Percentiles rank a stretch among this genome's conserved stretches.
phyloP scores from a whole-genome alignment of 2,113 vertebrate species.

The Plotosus lineatus region DNA sequence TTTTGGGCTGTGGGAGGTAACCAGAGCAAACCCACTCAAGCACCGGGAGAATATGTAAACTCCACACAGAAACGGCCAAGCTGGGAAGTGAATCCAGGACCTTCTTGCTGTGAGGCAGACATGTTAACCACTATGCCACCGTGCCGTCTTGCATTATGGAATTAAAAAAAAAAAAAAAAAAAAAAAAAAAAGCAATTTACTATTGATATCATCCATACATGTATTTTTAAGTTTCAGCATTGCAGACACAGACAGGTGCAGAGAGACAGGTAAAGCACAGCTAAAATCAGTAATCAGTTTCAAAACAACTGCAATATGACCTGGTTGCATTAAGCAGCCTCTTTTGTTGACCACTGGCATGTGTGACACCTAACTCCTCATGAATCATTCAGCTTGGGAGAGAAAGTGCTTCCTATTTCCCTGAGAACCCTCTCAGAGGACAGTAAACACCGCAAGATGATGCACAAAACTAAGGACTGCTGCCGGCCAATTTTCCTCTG shows the following conservation, averaged over 20 bases:
- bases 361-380: slow-evolving; percentile 67
- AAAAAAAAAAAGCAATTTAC: background rate
- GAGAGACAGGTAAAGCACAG: slow-evolving; percentile 45
- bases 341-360: slow-evolving; percentile 39
- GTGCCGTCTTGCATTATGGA: too few relatives aligned
- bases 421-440: background rate
- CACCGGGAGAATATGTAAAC: too few relatives aligned
- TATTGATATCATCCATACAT: background rate
- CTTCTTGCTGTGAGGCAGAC: too few relatives aligned
- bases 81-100: too few relatives aligned
- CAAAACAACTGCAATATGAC: slow-evolving; percentile 66
- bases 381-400: slow-evolving; percentile 70
- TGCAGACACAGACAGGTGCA: slow-evolving; percentile 14
- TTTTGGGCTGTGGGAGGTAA: too few relatives aligned
- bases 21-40: too few relatives aligned
- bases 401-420: slow-evolving; percentile 59
- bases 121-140: too few relatives aligned
- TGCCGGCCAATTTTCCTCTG: slow-evolving; percentile 38
- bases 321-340: slow-evolving; percentile 47
- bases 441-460: slow-evolving; percentile 16
- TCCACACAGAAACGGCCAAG: too few relatives aligned
- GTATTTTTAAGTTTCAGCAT: background rate
- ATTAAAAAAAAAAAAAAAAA: too few relatives aligned
- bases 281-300: slow-evolving; percentile 70
- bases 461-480: slow-evolving; percentile 3